phyloP scores from a whole-genome alignment of 2,797 vertebrate species.

The Takifugu ocellatus region DNA sequence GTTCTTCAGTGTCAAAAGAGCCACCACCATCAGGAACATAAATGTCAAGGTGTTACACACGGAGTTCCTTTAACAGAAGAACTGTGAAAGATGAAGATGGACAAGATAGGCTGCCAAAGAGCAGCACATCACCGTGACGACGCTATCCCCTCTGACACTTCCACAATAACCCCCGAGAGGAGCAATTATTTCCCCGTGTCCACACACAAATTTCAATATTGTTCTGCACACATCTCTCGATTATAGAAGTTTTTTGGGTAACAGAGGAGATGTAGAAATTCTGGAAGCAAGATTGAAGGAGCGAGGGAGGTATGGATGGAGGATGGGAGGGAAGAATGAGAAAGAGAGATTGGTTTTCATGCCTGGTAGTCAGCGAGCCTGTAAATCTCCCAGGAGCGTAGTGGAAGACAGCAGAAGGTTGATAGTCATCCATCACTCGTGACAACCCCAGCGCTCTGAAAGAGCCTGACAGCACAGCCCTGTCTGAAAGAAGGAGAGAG shows the following conservation, averaged over 20 bases:
- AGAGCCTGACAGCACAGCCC: constrained; percentile 83
- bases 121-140: constrained; percentile 45
- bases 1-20: constrained; percentile 68
- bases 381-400: constrained; percentile 89
- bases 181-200: constrained; percentile 51
- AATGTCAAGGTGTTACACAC: constrained; percentile 16
- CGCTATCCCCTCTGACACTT: constrained; percentile 51
- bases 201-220: constrained; percentile 61
- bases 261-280: constrained; percentile 69
- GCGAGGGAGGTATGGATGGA: constrained; percentile 59
- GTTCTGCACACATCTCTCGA: constrained; percentile 67
- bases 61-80: constrained; percentile 21
- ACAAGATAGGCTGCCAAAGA: constrained; percentile 61
- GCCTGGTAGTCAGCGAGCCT: constrained; percentile 86
- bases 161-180: constrained; percentile 60
- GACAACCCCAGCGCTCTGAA: constrained; percentile 90
- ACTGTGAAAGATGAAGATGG: constrained; percentile 55
- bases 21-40: constrained; percentile 53
- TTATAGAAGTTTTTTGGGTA: constrained; percentile 58
- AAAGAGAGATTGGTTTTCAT: constrained; percentile 86
- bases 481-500: constrained; percentile 49
- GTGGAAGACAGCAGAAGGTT: constrained; percentile 93
- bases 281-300: constrained; percentile 68
- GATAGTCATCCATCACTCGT: constrained; percentile 96
- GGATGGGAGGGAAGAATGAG: constrained; percentile 73